Evolutionary conservation across 1,140 invertebrate genomes (phyloP).

Genomic region (Pseudomyrmex flavicornis): DNA sequence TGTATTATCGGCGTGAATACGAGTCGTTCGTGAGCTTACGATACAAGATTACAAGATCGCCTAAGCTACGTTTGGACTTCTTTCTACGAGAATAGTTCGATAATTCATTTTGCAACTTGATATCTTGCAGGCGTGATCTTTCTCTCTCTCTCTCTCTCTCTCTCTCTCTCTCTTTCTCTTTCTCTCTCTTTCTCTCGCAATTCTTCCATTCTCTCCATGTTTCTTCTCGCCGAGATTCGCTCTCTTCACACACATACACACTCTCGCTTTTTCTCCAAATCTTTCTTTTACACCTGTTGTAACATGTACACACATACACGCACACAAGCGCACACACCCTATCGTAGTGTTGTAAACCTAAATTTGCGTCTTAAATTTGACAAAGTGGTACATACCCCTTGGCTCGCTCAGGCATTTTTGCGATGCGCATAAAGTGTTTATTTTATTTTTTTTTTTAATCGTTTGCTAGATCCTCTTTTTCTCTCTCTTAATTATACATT

Average conservation of each 20-base stretch:
- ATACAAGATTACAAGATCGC: conserved; percentile 55
- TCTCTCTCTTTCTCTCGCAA: neutral
- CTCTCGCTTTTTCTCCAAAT: neutral
- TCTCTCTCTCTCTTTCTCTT: no score
- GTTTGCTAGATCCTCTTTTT: conserved; percentile 20
- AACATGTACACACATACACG: neutral
- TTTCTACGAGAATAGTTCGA: conserved; percentile 53
- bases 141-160: no score
- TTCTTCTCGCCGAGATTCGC: neutral
- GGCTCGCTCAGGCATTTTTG: conserved; percentile 53
- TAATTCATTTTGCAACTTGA: conserved; percentile 56
- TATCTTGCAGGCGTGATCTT: neutral
- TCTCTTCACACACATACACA: neutral
- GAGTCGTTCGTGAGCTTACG: conserved; percentile 55
- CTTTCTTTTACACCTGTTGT: neutral
- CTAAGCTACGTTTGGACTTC: conserved; percentile 39
- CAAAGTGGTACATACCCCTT: conserved; percentile 71
- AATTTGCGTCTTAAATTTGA: conserved; percentile 73
- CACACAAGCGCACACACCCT: conserved; percentile 3
- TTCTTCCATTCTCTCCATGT: conserved; percentile 3
- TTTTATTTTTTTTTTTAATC: neutral
- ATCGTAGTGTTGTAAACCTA: conserved; percentile 65
- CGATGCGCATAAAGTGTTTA: conserved; percentile 11
- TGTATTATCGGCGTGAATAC: conserved; percentile 20
- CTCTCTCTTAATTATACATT: neutral